Percentiles rank a stretch among this genome's conserved stretches.
Conservation (phyloP, 2,888 invertebrate species). For the Hyppa rectilinea region DNA sequence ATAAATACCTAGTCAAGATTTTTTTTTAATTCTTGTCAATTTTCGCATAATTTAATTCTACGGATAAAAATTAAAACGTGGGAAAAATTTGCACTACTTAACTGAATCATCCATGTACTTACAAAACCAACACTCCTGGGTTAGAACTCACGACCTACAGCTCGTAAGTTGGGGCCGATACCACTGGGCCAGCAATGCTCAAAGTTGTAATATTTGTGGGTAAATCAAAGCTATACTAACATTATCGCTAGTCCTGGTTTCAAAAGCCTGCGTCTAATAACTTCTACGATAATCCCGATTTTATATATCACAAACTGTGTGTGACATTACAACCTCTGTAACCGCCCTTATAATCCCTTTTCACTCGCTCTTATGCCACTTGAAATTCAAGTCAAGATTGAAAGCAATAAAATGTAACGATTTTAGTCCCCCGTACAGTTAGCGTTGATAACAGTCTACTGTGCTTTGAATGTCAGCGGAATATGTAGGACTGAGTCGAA, state of each 20-base stretch:
- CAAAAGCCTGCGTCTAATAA: neutral
- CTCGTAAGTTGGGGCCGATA: too few relatives aligned
- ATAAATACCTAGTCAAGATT: too few relatives aligned
- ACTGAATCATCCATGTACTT: neutral
- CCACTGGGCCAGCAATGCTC: too few relatives aligned
- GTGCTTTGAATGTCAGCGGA: conserved; percentile 40
- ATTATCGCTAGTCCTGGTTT: neutral
- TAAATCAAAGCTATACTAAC: neutral
- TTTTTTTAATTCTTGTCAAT: neutral
- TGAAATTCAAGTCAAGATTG: conserved; percentile 56
- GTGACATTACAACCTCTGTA: conserved; percentile 25
- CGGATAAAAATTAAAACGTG: neutral
- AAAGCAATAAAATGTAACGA: conserved; percentile 59
- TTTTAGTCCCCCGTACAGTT: conserved; percentile 51
- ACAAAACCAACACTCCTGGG: neutral
- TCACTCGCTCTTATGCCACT: conserved; percentile 37
- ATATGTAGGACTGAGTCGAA: conserved; percentile 23
- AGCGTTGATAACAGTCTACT: conserved; percentile 39
- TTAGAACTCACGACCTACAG: too few relatives aligned
- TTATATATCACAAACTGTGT: conserved; percentile 34
- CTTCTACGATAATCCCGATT: neutral
- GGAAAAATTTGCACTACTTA: neutral
- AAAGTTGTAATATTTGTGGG: neutral
- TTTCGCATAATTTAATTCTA: too few relatives aligned
- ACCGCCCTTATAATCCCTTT: conserved; percentile 42